These are phyloP conservation scores for Engystomops pustulosus DNA, from an alignment of 2,113 vertebrate species.

Conservation along the genomic window DNA sequence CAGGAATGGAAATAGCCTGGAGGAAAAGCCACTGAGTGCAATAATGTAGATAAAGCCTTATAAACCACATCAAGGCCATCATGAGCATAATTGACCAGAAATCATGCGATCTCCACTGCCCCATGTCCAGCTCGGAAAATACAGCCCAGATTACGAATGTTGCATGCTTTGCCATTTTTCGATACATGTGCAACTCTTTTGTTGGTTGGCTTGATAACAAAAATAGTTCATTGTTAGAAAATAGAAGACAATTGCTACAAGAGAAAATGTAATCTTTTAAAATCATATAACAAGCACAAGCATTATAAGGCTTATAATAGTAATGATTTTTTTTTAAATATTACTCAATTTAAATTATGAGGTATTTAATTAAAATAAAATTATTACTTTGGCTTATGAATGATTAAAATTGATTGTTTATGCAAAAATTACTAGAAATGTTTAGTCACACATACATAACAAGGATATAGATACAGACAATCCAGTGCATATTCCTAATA, in stretches of 20 bases:
- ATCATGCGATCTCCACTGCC: conserved; percentile 71
- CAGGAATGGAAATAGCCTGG: conserved; percentile 81
- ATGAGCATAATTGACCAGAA: conserved; percentile 79
- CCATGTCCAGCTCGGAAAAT: conserved; percentile 77
- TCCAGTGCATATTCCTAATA: background rate
- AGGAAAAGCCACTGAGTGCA: conserved; percentile 93
- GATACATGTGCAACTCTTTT: conserved; percentile 33
- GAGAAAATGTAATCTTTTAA: no score
- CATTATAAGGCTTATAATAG: background rate
- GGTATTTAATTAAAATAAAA: background rate
- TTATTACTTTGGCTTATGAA: background rate
- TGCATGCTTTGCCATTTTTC: conserved; percentile 63
- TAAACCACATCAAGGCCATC: conserved; percentile 84
- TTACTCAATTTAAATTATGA: background rate
- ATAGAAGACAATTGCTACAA: no score
- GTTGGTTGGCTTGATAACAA: conserved; percentile 35
- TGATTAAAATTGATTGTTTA: background rate
- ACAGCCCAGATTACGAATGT: conserved; percentile 70
- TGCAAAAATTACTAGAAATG: background rate
- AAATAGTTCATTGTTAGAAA: background rate
- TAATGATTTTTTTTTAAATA: background rate
- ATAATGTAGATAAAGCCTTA: conserved; percentile 92
- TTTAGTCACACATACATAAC: background rate
- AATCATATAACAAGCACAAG: background rate
- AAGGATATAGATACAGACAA: background rate